These are phyloP conservation scores for Nesidiocoris tenuis DNA, from an alignment of 2,888 invertebrate genomes.

Conservation along the genomic window DNA sequence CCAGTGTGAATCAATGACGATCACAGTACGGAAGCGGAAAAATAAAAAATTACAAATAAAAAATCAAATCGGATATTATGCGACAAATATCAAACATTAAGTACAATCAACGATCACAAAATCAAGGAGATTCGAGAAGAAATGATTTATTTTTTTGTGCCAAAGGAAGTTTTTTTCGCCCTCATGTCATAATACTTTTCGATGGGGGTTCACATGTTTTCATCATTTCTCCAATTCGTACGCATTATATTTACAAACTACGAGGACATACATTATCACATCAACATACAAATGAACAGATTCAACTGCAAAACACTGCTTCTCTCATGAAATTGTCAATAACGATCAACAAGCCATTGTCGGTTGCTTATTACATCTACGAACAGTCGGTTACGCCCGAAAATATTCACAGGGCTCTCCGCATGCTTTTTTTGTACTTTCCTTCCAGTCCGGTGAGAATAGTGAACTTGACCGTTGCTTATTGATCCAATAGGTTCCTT, in stretches of 20 bases:
- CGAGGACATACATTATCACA: conserved; percentile 42
- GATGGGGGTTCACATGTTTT: conserved; percentile 25
- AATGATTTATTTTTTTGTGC: conserved; percentile 42
- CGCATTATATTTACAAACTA: conserved; percentile 39
- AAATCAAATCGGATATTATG: conserved; percentile 21
- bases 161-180: conserved; percentile 40
- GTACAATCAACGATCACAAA: conserved; percentile 41
- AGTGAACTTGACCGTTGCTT: no score
- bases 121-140: conserved; percentile 38
- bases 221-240: conserved; percentile 3
- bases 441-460: conserved; percentile 24
- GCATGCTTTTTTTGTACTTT: conserved; percentile 22
- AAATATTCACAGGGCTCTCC: neutral
- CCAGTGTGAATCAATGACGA: neutral
- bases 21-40: conserved; percentile 13
- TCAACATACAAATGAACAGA: conserved; percentile 41
- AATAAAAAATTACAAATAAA: conserved; percentile 6
- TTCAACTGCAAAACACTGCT: conserved; percentile 30
- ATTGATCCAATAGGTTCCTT: no score
- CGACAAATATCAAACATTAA: conserved; percentile 39
- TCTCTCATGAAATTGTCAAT: no score
- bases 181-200: conserved; percentile 39
- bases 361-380: neutral
- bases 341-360: no score
- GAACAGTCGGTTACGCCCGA: neutral